Percentiles rank a stretch among this genome's conserved stretches.
These are phyloP conservation scores for Branchellion lobata DNA, from an alignment of 2,888 invertebrate genomes.

Conservation along the genomic window DNA sequence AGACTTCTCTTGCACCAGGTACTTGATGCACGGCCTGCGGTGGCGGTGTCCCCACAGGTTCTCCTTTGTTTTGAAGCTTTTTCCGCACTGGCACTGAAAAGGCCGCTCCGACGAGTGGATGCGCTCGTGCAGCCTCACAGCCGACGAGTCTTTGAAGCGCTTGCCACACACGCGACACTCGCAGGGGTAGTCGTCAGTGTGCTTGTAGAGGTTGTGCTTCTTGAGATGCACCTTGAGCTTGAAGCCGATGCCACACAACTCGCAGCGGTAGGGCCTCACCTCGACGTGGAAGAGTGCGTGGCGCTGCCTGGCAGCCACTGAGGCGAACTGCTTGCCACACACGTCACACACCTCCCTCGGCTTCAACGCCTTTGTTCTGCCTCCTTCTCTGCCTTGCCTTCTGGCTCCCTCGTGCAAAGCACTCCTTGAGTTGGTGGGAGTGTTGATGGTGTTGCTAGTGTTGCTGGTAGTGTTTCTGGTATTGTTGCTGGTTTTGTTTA, in stretches of 20 bases:
- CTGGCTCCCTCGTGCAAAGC: neutral
- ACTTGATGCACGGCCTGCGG: conserved; percentile 50
- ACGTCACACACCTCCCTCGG: conserved; percentile 59
- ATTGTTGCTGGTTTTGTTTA: neutral
- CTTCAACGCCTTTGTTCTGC: conserved; percentile 74
- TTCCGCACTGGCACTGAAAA: conserved; percentile 51
- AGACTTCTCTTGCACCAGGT: conserved; percentile 45
- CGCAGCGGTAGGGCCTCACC: conserved; percentile 49
- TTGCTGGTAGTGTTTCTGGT: neutral
- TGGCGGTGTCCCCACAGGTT: conserved; percentile 54
- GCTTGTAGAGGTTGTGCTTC: conserved; percentile 53
- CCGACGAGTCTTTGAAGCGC: conserved; percentile 53
- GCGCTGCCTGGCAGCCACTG: conserved; percentile 49
- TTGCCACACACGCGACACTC: conserved; percentile 53
- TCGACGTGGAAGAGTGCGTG: conserved; percentile 51
- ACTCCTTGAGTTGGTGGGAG: neutral
- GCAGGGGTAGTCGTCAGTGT: conserved; percentile 52
- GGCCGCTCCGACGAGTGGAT: conserved; percentile 52
- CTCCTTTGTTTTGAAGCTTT: conserved; percentile 53
- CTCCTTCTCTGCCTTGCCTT: conserved; percentile 65
- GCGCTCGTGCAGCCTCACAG: conserved; percentile 52
- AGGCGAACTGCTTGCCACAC: conserved; percentile 51
- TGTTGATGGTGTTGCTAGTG: neutral
- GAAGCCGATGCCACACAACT: conserved; percentile 52
- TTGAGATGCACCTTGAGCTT: conserved; percentile 53